Conservation (phyloP, 2,113 vertebrate species). For the Mesoclemmys tuberculata region DNA sequence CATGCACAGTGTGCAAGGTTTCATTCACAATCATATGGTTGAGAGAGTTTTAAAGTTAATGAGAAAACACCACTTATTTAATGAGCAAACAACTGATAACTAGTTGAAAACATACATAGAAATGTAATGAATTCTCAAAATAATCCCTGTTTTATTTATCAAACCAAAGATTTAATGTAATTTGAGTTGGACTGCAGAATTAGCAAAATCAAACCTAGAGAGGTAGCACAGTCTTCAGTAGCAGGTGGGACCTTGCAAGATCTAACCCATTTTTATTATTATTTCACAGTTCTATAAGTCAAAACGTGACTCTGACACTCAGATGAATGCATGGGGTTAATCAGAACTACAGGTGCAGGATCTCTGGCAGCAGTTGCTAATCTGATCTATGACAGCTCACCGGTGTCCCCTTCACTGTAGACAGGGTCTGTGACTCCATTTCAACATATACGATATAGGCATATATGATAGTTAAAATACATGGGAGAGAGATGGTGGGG, state of each 20-base stretch:
- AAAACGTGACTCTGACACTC: not conserved
- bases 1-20: not conserved
- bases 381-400: not conserved
- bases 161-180: not conserved
- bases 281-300: not conserved
- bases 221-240: rapidly evolving
- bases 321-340: not conserved
- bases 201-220: not conserved
- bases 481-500: no score
- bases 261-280: not conserved
- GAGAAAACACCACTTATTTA: not conserved
- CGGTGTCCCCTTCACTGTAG: no score
- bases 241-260: rapidly evolving
- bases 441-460: no score
- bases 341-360: not conserved
- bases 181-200: not conserved
- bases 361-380: not conserved
- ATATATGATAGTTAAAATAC: not conserved
- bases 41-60: not conserved
- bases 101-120: not conserved
- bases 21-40: not conserved
- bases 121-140: not conserved
- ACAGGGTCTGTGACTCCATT: rapidly evolving
- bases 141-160: not conserved
- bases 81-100: not conserved